Evolutionary conservation across 1,140 invertebrate genomes (phyloP).

Genomic region (Teleopsis dalmanni): DNA sequence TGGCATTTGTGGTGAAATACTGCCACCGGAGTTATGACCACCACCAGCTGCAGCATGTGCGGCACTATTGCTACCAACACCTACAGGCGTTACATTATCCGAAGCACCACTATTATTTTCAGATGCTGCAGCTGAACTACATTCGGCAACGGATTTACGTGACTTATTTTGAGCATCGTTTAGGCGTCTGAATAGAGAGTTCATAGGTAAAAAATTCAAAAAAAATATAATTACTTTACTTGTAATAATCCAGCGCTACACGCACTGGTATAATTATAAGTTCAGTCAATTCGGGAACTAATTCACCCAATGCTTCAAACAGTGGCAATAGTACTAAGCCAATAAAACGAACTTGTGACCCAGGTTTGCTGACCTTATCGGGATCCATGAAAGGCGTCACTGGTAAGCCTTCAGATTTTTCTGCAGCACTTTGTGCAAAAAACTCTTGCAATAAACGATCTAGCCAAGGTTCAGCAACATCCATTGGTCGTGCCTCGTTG

Average conservation of each 20-base stretch:
- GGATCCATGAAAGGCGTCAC: slow-evolving; percentile 85
- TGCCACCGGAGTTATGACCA: slow-evolving; percentile 18
- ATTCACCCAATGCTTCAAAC: slow-evolving; percentile 66
- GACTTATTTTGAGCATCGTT: slow-evolving; percentile 41
- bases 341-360: slow-evolving; percentile 80
- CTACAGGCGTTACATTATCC: slow-evolving; percentile 29
- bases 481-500: slow-evolving; percentile 77
- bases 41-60: background rate
- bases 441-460: slow-evolving; percentile 72
- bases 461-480: slow-evolving; percentile 78
- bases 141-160: slow-evolving; percentile 48
- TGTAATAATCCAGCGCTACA: slow-evolving; percentile 54
- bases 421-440: slow-evolving; percentile 75
- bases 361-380: slow-evolving; percentile 81
- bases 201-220: background rate
- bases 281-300: slow-evolving; percentile 59
- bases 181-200: slow-evolving; percentile 22
- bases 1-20: slow-evolving; percentile 41
- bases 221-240: slow-evolving; percentile 17
- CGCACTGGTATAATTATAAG: slow-evolving; percentile 50
- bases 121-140: slow-evolving; percentile 54
- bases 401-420: slow-evolving; percentile 75
- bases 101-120: slow-evolving; percentile 39
- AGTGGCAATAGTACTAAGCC: slow-evolving; percentile 73
- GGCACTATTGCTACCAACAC: slow-evolving; percentile 3